phyloP scores from a whole-genome alignment of 2,797 vertebrate genomes.

The Gadopsis bispinosus region DNA sequence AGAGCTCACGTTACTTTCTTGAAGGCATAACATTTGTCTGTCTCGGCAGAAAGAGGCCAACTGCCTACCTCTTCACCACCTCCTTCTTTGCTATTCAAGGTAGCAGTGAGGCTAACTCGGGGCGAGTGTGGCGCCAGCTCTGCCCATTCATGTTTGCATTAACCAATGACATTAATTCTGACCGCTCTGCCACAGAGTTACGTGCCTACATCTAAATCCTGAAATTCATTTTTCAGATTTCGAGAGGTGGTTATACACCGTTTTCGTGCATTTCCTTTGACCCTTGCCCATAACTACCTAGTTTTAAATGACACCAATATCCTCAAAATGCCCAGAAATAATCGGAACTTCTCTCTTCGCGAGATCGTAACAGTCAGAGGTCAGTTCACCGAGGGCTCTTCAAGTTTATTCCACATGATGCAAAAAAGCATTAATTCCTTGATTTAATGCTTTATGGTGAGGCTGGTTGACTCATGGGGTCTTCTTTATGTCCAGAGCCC shows the following conservation, averaged over 20 bases:
- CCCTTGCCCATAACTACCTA: neutral
- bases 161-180: too few species aligned
- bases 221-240: neutral
- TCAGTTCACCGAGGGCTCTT: conserved; percentile 1
- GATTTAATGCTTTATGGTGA: neutral
- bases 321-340: conserved; percentile 1
- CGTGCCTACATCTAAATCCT: conserved; percentile 3
- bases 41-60: neutral
- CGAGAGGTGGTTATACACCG: neutral
- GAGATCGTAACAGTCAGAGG: neutral
- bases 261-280: neutral
- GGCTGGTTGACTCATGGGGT: neutral
- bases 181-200: neutral
- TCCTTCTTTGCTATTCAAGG: neutral
- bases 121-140: neutral
- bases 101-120: neutral
- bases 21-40: neutral
- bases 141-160: neutral
- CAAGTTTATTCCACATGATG: conserved; percentile 39
- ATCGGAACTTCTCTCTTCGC: neutral
- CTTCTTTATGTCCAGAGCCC: conserved; percentile 13
- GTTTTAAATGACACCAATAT: neutral
- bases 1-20: neutral
- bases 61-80: too few species aligned
- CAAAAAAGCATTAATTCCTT: conserved; percentile 29